Percentiles rank a stretch among this genome's conserved stretches.
Evolutionary conservation across 2,113 vertebrate genomes (phyloP).

Genomic region (Felis chaus): DNA sequence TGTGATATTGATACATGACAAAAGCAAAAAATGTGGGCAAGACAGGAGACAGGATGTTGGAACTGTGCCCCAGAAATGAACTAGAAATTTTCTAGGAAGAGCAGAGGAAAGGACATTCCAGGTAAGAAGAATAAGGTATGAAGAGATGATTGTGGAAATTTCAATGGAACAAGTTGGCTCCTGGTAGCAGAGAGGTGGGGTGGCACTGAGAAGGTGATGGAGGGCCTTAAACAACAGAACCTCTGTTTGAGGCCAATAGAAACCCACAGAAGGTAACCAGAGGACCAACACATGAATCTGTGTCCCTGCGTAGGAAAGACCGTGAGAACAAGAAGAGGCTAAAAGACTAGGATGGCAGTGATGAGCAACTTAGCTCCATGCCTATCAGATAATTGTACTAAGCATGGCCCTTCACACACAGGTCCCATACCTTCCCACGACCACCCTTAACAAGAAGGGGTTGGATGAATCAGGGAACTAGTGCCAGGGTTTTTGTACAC

Average conservation of each 20-base stretch:
- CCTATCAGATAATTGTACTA: not conserved
- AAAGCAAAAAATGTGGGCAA: not conserved
- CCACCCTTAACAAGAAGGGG: not conserved
- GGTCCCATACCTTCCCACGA: not conserved
- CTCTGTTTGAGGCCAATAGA: not conserved
- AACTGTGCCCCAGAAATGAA: not conserved
- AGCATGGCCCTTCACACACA: not conserved
- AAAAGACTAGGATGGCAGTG: not conserved
- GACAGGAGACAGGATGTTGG: not conserved
- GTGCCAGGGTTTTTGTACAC: not conserved
- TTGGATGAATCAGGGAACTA: not conserved
- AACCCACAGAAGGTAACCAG: not conserved
- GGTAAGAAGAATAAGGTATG: not conserved
- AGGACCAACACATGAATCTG: too few relatives aligned
- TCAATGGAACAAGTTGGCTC: not conserved
- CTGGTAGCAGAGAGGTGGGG: too few relatives aligned
- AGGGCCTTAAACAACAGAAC: not conserved
- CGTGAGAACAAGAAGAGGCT: not conserved
- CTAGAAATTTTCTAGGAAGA: not conserved
- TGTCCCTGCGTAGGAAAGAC: not conserved
- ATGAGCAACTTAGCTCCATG: not conserved
- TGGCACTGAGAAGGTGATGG: not conserved
- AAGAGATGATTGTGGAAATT: not conserved
- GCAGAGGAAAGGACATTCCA: not conserved
- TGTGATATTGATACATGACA: not conserved